Base-by-base conservation (phyloP, 2,888 invertebrate species). In the Synergus itoensis region DNA sequence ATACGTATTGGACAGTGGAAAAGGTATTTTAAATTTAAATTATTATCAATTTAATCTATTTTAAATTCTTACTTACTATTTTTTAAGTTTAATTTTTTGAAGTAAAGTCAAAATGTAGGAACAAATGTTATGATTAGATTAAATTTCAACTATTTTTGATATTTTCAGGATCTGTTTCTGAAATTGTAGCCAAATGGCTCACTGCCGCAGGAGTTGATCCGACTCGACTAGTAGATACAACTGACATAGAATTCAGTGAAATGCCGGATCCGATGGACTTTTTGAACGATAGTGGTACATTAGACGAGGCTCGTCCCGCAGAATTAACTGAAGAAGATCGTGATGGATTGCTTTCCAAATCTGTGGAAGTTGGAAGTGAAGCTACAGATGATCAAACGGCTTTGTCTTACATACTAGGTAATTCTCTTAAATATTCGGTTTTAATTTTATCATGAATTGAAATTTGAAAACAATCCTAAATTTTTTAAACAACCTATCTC, bases 171-270 rank as follows among this genome's bases (percentile, higher is more conserved):
- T 96, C 97, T n/a, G 95, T 98, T 11, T 96, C 97, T 0, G 98
- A 98, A 91, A 92, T 98, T 77, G 96, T 98, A 64, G 96, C 98
- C 0, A 96, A 96, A 89, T 98, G 98, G 97, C 93, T 98, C 36
- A 95, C 96, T 77, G 94, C 95, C 28, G 94, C 95, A 84, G 96
- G 96, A 14, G 93, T 97, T 8, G 93, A 95, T 88, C 96, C 97
- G 0, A 92, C 94, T 21, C 85, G 90, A 67, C 87, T 94, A 69
- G 88, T 92, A 69, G 92, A 93, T 77, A 88, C 89, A 43, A 89
- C 89, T 3, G 92, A 92, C 64, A 84, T 89, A 0, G 92, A 92
- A 83, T 91, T 90, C 76, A 89, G 91, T 86, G 87, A 87, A 41
- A 75, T 84, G 77, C 85, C 85, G 53, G 45, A 84, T 62, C 84